Evolutionary conservation across 2,113 vertebrate species (phyloP), one percentile per base, ranked within the genome.

Genomic region (Miniopterus natalensis): DNA sequence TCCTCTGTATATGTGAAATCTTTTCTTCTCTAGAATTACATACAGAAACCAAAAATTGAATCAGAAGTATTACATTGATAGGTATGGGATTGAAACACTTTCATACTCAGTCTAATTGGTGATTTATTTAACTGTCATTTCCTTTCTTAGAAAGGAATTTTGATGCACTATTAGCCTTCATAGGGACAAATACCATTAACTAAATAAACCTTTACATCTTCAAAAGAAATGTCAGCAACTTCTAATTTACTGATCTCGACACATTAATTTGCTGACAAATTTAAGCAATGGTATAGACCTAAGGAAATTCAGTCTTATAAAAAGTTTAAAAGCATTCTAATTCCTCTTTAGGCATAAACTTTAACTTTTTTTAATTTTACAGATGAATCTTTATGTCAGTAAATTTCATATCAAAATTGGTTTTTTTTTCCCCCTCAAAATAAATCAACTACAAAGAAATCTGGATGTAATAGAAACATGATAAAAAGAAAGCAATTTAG

Each of bases 401-500:
- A 70, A 93, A 94, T 92, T 83, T 59, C 27, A 81, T 12, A 78
- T 93, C 31, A 83, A 85, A 90, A 85, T 25, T 84, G 15, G 47
- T 42, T 55, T 68, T 57, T 75, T 31, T 6, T 8, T 8, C 66
- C 36, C 10, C 7, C 71, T 83, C 0, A 6, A 59, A 94, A 83
- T 85, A 85, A 71, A 25, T 79, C 8, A 9, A 27, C 77, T 88
- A 92, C 70, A 95, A 95, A 70, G 84, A 95, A 90, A 51, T 27
- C 75, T 59, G 29, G 92, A 97, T 53, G 80, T 65, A 96, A 92
- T 21, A 90, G 47, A 95, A 96, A 85, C 23, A 80, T 88, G 59
- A 89, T 88, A 77, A 96, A 94, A 96, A 92, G 78, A 70, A 71
- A 90, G 45, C 88, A 95, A 95, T 96, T 96, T 94, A 86, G 83